Base-by-base conservation (phyloP, 2,113 vertebrate genomes). In the Saccopteryx leptura region DNA sequence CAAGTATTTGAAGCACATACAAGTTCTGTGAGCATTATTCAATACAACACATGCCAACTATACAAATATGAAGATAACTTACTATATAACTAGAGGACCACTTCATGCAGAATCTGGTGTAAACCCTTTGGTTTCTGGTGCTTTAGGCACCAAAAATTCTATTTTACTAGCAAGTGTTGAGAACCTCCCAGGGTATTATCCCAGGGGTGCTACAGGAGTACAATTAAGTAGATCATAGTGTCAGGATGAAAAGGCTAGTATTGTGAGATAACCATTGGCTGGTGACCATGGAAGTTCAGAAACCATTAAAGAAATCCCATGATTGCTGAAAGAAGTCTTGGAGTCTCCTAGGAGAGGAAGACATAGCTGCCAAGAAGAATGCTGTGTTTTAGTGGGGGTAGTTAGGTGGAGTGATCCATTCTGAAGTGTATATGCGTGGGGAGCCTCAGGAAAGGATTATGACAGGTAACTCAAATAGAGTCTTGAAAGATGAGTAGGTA, bases 101-200 rank as follows among this genome's bases (percentile, higher is more conserved):
- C 9, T 69, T 68, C 39, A 24, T 85, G 72, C 50, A 87, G 68
- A 66, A 56, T 52, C 56, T 91, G 21, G 48, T 58, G 48, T 50
- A 94, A 95, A 88, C 21, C 39, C 9, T 78, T 79, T 48, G 58
- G 12, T 74, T 86, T 74, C 68, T 81, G 82, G 11, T 58, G 14
- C 66, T 87, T 21, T 48, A 26, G 63, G 54, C n/a, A 84, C 56
- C 58, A 72, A 65, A 24, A 90, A 66, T 86, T 28, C 31, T 33
- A 61, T 60, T 91, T 76, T 94, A 85, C 24, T 60, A n/a, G 26
- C 61, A 69, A 50, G 9, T 61, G 48, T 71, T 89, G 78, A 89
- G 21, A 13, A 74, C n/a, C 68, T 48, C 6, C 26, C 50, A 72
- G 24, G 11, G 48, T 23, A 13, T 54, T 66, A 24, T 80, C 17